phyloP scores from a whole-genome alignment of 2,797 vertebrate genomes.

The Chanos chanos region DNA sequence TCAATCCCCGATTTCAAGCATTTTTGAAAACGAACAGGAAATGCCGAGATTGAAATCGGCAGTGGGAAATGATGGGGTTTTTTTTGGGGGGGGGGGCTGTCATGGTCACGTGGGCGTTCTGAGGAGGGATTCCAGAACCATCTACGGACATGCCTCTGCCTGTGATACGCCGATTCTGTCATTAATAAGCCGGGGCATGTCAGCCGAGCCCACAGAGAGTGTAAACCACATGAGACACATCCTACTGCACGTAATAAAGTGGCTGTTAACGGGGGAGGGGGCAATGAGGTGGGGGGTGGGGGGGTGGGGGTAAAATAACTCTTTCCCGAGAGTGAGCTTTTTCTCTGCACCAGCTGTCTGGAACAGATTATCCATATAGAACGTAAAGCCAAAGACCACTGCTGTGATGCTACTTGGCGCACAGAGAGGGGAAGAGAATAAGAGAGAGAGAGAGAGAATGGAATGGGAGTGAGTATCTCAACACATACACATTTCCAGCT shows the following conservation, averaged over 20 bases:
- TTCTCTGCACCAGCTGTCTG: constrained; percentile 17
- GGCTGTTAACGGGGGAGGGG: constrained; percentile 8
- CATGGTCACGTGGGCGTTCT: no score
- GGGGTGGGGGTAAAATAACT: no score
- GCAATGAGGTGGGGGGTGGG: no score
- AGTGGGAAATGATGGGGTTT: constrained; percentile 6
- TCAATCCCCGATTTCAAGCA: neutral
- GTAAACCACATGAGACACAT: neutral
- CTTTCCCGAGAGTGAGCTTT: no score
- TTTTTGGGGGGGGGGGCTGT: no score
- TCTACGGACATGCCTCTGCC: constrained; percentile 4
- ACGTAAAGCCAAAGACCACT: constrained; percentile 13
- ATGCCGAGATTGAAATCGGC: constrained; percentile 34
- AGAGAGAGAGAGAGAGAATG: constrained; percentile 25
- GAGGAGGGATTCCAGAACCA: neutral
- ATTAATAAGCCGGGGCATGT: neutral
- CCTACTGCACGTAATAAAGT: constrained; percentile 4
- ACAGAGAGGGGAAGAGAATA: no score
- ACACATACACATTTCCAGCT: constrained; percentile 19
- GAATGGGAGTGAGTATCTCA: constrained; percentile 25
- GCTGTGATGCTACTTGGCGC: no score
- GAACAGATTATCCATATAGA: constrained; percentile 11
- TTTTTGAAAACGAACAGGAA: constrained; percentile 24
- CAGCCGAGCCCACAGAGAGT: neutral
- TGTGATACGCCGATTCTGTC: constrained; percentile 17